Base-by-base conservation (phyloP, 2,888 invertebrate species). In the Rugalucina vietnamica region DNA sequence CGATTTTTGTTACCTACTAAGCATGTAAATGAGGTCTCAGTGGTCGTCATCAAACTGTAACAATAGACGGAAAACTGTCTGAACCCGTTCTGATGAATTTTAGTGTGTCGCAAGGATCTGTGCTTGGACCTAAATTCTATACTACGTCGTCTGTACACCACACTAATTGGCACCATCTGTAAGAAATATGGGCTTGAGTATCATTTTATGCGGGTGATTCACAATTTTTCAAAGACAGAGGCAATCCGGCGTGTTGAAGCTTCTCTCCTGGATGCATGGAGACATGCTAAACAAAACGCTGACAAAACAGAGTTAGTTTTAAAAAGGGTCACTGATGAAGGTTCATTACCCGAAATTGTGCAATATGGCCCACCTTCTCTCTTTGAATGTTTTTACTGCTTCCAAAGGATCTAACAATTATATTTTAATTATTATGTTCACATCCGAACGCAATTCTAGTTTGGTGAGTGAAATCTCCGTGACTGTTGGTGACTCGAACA, bases 121-220 rank as follows among this genome's bases (percentile, higher is more conserved):
- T 79, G 27, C 73, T 83, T 4, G 75, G 71, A 2, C 71, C 78
- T 1, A 79, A 82, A 57, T 75, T 36, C 39, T 79, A 75, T 36
- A 76, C 37, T 34, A 75, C n/a, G n/a, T n/a, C n/a, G n/a, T n/a
- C n/a, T 82, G 75, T 76, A 78, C 36, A 82, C 82, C 57, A 82
- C 76, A 49, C 82, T 82, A 50, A 76, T 88, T 18, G 80, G 81
- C 27, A 72, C 79, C n/a, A 76, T 87, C 78, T 82, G 85, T 49
- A 72, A 50, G 32, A 82, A 65, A 27, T 81, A 87, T 82, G 73
- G 79, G 43, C 74, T 87, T 24, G 27, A 73, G n/a, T 70, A 82
- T 72, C 80, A 88, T 34, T 87, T 36, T 85, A 87, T 74, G 85
- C 85, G 0, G 83, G 79, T 71, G 85, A 85, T 75, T 73, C 79